Evolutionary conservation across 2,797 vertebrate species (phyloP).

Genomic region (Lepus townsendii): DNA sequence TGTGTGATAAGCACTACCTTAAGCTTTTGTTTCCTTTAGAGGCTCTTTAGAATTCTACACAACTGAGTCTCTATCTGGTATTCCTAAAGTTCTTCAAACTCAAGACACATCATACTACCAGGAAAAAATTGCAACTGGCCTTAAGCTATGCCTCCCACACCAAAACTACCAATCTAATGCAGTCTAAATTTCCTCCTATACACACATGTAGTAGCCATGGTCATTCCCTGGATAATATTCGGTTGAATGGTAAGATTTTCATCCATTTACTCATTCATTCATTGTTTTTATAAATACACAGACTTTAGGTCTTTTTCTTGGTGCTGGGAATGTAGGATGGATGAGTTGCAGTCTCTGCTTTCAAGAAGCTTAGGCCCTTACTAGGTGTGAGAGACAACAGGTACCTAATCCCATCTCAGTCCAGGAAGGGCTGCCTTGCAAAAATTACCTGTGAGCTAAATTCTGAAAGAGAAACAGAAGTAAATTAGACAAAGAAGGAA

Average conservation of each 20-base stretch:
- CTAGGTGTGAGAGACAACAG: not conserved
- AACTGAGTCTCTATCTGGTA: not conserved
- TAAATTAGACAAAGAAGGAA: not conserved
- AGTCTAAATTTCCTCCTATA: not conserved
- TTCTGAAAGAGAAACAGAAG: not conserved
- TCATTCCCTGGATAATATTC: not conserved
- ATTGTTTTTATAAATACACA: not conserved
- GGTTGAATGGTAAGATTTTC: not conserved
- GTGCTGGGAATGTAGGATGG: not conserved
- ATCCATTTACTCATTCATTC: not conserved
- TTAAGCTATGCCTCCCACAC: fast-evolving
- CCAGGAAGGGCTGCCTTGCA: slow-evolving; percentile 30
- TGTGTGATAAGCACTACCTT: not conserved
- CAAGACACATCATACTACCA: not conserved
- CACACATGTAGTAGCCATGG: not conserved
- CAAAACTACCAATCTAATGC: not conserved
- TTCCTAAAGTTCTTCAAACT: not conserved
- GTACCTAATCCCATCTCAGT: not conserved
- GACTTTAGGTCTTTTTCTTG: not conserved
- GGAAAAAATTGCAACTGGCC: not conserved
- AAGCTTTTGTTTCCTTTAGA: not conserved
- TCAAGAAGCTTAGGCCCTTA: not conserved
- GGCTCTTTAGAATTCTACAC: not conserved
- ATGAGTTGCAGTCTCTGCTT: not conserved
- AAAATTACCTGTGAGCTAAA: not conserved